Evolutionary conservation across 1,140 invertebrate species (phyloP).

Genomic region (Platyscapa corneri): DNA sequence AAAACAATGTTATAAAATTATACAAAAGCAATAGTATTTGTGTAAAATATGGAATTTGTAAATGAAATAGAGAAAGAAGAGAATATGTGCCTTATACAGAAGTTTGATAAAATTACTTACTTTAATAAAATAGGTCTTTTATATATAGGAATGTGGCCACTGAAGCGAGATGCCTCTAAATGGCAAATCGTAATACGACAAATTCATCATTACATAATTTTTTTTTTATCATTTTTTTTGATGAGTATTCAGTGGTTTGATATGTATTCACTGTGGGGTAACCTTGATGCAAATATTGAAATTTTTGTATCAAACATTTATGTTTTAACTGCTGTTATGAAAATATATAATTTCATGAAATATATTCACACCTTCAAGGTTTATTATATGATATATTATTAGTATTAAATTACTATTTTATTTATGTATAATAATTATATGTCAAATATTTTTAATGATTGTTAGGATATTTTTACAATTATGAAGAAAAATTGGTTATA

Average conservation of each 20-base stretch:
- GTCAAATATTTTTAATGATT: neutral
- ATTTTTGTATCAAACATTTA: slow-evolving; percentile 4
- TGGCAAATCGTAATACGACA: neutral
- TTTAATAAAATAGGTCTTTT: neutral
- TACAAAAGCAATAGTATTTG: too few relatives aligned
- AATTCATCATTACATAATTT: neutral
- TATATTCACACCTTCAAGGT: neutral
- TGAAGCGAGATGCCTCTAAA: neutral
- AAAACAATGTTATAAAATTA: too few relatives aligned
- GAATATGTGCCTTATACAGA: neutral
- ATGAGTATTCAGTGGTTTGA: slow-evolving; percentile 25
- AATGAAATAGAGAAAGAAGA: neutral
- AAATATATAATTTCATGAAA: neutral
- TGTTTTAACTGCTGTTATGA: neutral
- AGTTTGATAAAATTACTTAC: neutral
- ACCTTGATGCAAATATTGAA: slow-evolving; percentile 28
- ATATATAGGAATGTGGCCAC: slow-evolving; percentile 17
- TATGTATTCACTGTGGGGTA: slow-evolving; percentile 37
- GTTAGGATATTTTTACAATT: neutral
- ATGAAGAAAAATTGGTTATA: slow-evolving; percentile 23
- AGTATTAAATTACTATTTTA: neutral
- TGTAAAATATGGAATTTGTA: neutral
- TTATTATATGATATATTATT: neutral
- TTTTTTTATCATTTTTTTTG: neutral
- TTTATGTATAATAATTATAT: neutral